Evolutionary conservation across 2,888 invertebrate genomes (phyloP), one percentile per base, ranked within the genome.

Genomic region (Dasysyrphus albostriatus): DNA sequence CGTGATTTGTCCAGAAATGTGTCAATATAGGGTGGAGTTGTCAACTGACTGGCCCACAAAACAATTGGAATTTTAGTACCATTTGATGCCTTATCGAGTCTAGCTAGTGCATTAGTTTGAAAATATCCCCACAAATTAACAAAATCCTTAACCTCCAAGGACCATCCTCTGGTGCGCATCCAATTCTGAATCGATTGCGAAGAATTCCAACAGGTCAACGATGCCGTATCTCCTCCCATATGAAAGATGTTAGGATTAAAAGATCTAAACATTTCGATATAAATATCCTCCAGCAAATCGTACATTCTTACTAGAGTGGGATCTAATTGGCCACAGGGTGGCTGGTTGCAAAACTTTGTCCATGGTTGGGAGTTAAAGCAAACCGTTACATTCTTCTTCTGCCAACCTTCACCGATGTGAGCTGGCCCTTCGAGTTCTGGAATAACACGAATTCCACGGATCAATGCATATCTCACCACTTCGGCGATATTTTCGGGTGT

Each of bases 351-450:
- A 90, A 93, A 95, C 0, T 90, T 88, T 0, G 91, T 88, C 96
- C 96, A 96, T 0, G 96, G 96, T 88, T 96, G 94, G 39, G 94
- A 94, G 92, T 95, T 94, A 89, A 95, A 94, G 91, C 95, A 95
- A 39, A 94, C 94, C 6, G 95, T 94, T 72, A 94, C 93, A 72
- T 92, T 93, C 12, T 94, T 94, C 88, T 94, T 94, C 92, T 96
- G 96, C 96, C 96, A 96, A 37, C 96, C 96, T 91, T 96, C 96
- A 58, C 96, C 96, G 8, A 96, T 96, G 90, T 97, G 97, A 87
- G 97, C 96, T 5, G 98, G 98, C 81, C 96, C 96, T 91, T 97
- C 97, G 90, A 97, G 96, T 93, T 98, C 98, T 9, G 98, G 97
- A 88, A 98, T 90, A 37, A 98, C 95, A 67, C 97, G 94, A 70